These are phyloP conservation scores for Zaprionus lachaisei DNA, from an alignment of 1,140 invertebrate genomes.

Conservation along the genomic window DNA sequence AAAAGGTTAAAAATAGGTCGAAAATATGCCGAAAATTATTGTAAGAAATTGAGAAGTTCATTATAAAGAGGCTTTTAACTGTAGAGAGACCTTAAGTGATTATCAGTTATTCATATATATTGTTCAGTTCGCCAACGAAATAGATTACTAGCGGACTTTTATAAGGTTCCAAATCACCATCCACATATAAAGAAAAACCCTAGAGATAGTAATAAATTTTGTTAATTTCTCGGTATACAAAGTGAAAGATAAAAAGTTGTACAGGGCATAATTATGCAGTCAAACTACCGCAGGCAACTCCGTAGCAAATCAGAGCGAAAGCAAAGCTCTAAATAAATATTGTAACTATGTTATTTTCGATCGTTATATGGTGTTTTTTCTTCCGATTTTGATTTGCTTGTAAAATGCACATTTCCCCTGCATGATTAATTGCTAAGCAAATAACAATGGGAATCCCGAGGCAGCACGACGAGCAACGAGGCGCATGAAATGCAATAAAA, in stretches of 20 bases:
- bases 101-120: too few relatives aligned
- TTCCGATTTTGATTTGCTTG: neutral
- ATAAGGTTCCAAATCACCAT: neutral
- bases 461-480: neutral
- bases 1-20: too few relatives aligned
- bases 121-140: too few relatives aligned
- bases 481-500: constrained; percentile 18
- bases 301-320: neutral
- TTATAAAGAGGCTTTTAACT: too few relatives aligned
- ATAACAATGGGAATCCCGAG: constrained; percentile 1
- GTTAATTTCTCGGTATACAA: neutral
- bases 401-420: constrained; percentile 1
- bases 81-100: too few relatives aligned
- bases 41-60: too few relatives aligned
- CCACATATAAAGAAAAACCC: neutral
- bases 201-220: neutral
- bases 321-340: neutral
- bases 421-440: constrained; percentile 2
- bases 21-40: too few relatives aligned
- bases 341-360: neutral
- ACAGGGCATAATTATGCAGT: neutral
- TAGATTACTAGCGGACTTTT: too few relatives aligned
- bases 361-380: neutral
- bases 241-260: neutral
- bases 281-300: neutral